These are phyloP conservation scores for Hycleus phaleratus DNA, from an alignment of 1,140 invertebrate species.

Conservation along the genomic window DNA sequence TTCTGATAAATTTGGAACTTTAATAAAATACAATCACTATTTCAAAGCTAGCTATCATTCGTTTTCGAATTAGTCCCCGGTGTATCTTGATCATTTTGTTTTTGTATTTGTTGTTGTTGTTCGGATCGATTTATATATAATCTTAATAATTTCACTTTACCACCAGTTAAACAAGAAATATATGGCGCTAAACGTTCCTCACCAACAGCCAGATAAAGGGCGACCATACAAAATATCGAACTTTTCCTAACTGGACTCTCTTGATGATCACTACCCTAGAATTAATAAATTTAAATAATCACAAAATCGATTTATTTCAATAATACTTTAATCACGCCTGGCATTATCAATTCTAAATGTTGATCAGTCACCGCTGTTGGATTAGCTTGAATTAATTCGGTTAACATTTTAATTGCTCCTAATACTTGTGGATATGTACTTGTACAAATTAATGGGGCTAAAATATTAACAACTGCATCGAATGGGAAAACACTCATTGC, in stretches of 20 bases:
- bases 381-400: slow-evolving; percentile 70
- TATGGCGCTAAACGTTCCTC: slow-evolving; percentile 74
- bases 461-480: slow-evolving; percentile 39
- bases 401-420: slow-evolving; percentile 88
- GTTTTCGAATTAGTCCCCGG: too few species aligned
- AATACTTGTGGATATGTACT: slow-evolving; percentile 78
- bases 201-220: slow-evolving; percentile 77
- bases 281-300: slow-evolving; percentile 26
- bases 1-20: too few species aligned
- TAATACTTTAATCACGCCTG: slow-evolving; percentile 72
- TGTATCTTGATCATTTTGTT: too few species aligned
- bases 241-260: slow-evolving; percentile 89
- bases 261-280: slow-evolving; percentile 74
- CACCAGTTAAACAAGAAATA: slow-evolving; percentile 67
- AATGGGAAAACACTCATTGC: slow-evolving; percentile 40
- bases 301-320: background rate
- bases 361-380: slow-evolving; percentile 62
- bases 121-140: slow-evolving; percentile 35
- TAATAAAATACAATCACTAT: too few species aligned
- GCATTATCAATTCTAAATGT: slow-evolving; percentile 72
- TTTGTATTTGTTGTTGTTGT: slow-evolving; percentile 1
- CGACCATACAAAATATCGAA: slow-evolving; percentile 92
- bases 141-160: slow-evolving; percentile 53
- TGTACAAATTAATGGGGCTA: slow-evolving; percentile 76
- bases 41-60: too few species aligned